These are phyloP conservation scores for Danio albolineatus DNA, from an alignment of 2,797 vertebrate species.

Conservation along the genomic window DNA sequence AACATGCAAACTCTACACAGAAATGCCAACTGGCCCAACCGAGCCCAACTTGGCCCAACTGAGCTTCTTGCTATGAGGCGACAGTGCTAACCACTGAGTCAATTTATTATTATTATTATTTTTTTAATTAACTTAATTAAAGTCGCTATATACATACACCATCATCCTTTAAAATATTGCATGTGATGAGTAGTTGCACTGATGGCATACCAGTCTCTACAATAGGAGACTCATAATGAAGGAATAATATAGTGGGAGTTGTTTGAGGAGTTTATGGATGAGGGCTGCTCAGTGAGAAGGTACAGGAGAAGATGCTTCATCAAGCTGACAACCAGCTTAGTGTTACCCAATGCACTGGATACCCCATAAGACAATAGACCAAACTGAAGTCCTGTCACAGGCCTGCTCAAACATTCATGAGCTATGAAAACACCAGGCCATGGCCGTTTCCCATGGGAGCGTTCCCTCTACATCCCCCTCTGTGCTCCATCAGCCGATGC, in stretches of 20 bases:
- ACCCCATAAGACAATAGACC: slow-evolving; percentile 75
- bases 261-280: neutral
- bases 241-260: slow-evolving; percentile 3
- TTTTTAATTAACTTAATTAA: no score
- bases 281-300: neutral
- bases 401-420: slow-evolving; percentile 75
- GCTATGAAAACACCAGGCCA: slow-evolving; percentile 58
- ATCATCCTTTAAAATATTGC: no score
- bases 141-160: no score
- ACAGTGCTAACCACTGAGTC: no score
- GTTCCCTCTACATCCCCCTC: slow-evolving; percentile 46
- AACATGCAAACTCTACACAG: no score
- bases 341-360: slow-evolving; percentile 76
- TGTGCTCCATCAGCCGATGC: slow-evolving; percentile 18
- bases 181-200: no score
- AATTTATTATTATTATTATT: no score
- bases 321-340: slow-evolving; percentile 70
- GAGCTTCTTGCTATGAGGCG: no score
- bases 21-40: no score
- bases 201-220: neutral
- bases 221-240: neutral
- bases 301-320: slow-evolving; percentile 41
- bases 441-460: slow-evolving; percentile 64
- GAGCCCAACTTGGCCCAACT: no score
- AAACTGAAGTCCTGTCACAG: slow-evolving; percentile 70